Conservation (phyloP, 2,888 invertebrate species). For the Schrankia costaestrigalis region DNA sequence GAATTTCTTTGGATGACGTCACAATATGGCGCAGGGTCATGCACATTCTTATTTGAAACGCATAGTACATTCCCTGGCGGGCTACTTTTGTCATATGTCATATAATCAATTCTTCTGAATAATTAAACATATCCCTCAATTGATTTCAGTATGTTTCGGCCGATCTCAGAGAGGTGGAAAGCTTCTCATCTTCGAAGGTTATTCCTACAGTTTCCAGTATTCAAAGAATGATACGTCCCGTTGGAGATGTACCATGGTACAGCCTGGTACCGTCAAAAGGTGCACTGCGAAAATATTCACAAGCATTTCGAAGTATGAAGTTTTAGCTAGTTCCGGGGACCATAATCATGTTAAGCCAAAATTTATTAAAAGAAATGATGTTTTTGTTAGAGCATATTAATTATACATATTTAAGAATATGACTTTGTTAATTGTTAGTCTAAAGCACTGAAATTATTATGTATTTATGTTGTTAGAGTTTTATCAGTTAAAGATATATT, state of each 20-base stretch:
- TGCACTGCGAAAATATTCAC: slow-evolving; percentile 54
- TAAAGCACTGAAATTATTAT: too few relatives aligned
- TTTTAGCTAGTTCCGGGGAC: slow-evolving; percentile 32
- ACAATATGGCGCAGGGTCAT: too few relatives aligned
- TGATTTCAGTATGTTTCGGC: slow-evolving; percentile 52
- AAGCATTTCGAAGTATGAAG: slow-evolving; percentile 30
- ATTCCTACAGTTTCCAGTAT: slow-evolving; percentile 37
- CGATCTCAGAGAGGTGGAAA: slow-evolving; percentile 54
- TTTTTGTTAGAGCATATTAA: slow-evolving; percentile 35
- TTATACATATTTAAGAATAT: too few relatives aligned
- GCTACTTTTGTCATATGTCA: too few relatives aligned
- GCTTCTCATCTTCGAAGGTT: slow-evolving; percentile 50
- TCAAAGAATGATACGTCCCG: slow-evolving; percentile 34
- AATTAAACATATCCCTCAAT: too few relatives aligned
- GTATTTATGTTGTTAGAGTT: too few relatives aligned
- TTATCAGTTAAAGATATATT: too few relatives aligned
- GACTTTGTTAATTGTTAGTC: too few relatives aligned
- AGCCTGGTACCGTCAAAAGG: slow-evolving; percentile 44
- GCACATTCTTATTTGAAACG: too few relatives aligned
- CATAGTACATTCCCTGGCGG: too few relatives aligned
- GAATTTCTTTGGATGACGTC: too few relatives aligned
- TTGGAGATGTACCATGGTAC: slow-evolving; percentile 59
- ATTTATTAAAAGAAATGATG: slow-evolving; percentile 40
- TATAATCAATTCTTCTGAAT: too few relatives aligned
- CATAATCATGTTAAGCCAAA: slow-evolving; percentile 49